phyloP scores from a whole-genome alignment of 2,888 invertebrate species.

The Drosophila seclusa region DNA sequence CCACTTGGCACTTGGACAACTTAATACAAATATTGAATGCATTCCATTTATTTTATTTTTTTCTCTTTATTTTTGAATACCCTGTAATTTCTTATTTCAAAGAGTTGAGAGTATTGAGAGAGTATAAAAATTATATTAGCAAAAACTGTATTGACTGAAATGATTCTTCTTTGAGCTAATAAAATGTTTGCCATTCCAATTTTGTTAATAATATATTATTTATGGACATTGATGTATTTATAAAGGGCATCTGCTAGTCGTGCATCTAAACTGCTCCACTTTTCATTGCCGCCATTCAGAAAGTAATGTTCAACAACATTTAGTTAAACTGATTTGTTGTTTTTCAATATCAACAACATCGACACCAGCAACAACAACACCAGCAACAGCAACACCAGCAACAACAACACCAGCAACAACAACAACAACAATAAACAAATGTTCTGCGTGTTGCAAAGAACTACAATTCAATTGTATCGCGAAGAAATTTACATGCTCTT shows the following conservation, averaged over 20 bases:
- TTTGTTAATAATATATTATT: no score
- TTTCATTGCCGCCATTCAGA: not conserved
- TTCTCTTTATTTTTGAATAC: not conserved
- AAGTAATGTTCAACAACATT: constrained; percentile 52
- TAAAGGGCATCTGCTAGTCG: not conserved
- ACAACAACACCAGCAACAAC: not conserved
- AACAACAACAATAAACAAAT: constrained; percentile 33
- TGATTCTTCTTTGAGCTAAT: not conserved
- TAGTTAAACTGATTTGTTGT: constrained; percentile 65
- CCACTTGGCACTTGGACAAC: constrained; percentile 22
- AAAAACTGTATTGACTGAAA: not conserved
- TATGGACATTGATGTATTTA: not conserved
- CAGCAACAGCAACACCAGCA: not conserved
- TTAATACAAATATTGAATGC: constrained; percentile 28
- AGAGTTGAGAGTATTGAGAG: not conserved
- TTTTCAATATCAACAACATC: constrained; percentile 10
- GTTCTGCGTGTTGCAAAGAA: constrained; percentile 19
- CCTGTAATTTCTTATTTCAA: not conserved
- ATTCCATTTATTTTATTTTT: not conserved
- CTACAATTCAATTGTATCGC: not conserved
- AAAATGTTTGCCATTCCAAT: no score
- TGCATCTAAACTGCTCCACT: not conserved
- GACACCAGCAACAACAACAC: constrained; percentile 9
- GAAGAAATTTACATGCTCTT: not conserved
- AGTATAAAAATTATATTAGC: not conserved